A percentile compares a stretch with the other conserved stretches of the same genome.
Evolutionary conservation across 2,797 vertebrate species (phyloP).

Genomic region (Petrocephalus sullivani): DNA sequence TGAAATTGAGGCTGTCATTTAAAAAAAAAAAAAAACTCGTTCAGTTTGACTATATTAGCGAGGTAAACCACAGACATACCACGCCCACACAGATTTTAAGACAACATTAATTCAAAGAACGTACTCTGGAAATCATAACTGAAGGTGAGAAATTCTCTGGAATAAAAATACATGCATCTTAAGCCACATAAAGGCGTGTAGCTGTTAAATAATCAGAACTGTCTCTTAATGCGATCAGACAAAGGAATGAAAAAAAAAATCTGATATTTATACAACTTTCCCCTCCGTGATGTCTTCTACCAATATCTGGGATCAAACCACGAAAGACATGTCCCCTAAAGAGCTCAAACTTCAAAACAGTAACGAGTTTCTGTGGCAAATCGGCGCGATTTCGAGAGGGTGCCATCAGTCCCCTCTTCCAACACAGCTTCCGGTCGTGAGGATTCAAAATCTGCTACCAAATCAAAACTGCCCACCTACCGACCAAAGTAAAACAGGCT

Average conservation of each 20-base stretch:
- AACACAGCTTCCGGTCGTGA: constrained; percentile 4
- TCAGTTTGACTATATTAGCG: background rate
- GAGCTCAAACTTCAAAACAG: background rate
- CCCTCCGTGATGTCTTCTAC: background rate
- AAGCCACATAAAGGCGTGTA: background rate
- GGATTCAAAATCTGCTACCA: constrained; percentile 16
- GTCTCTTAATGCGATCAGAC: background rate
- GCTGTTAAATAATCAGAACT: background rate
- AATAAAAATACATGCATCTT: background rate
- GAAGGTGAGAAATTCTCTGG: background rate
- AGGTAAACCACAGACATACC: background rate
- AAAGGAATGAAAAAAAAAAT: background rate
- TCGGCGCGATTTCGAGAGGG: background rate
- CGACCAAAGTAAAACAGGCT: background rate
- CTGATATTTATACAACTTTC: background rate
- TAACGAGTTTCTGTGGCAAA: background rate
- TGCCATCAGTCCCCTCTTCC: background rate
- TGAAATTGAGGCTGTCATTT: background rate
- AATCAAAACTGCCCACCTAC: constrained; percentile 5
- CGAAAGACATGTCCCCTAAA: background rate
- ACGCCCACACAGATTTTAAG: background rate
- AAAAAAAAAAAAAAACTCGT: background rate
- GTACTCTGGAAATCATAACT: background rate
- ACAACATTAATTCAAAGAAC: background rate
- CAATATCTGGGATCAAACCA: background rate